A percentile compares a stretch with the other conserved stretches of the same genome.
Evolutionary conservation across 2,797 vertebrate genomes (phyloP).

Genomic region (Clarias pachynema): DNA sequence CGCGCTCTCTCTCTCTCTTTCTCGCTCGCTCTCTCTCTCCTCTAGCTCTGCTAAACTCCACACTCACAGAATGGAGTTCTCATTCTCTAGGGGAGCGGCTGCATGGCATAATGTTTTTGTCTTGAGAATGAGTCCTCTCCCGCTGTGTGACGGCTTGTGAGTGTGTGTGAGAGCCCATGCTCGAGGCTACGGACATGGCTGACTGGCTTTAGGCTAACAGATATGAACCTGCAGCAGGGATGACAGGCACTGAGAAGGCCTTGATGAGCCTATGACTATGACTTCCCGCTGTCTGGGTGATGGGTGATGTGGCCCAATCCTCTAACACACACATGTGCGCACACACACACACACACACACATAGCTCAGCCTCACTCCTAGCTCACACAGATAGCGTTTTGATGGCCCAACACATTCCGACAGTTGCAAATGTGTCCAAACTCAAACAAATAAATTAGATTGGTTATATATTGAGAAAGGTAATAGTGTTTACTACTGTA

Average conservation of each 20-base stretch:
- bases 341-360: conserved; percentile 8
- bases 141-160: conserved; percentile 3
- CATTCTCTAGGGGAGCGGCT: conserved; percentile 71
- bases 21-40: neutral
- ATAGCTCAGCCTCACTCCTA: neutral
- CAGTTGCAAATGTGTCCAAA: neutral
- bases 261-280: conserved; percentile 75
- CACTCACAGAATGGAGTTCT: conserved; percentile 73
- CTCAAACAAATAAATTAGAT: neutral
- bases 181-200: conserved; percentile 66
- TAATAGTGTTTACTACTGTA: too few species aligned
- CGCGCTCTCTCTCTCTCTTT: neutral
- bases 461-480: neutral
- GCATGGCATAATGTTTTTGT: conserved; percentile 75
- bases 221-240: conserved; percentile 70
- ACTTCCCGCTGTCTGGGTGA: conserved; percentile 67
- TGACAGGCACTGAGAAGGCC: conserved; percentile 77
- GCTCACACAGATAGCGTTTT: neutral
- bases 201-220: conserved; percentile 72
- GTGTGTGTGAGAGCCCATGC: conserved; percentile 51
- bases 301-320: conserved; percentile 52
- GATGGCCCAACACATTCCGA: neutral
- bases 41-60: conserved; percentile 67
- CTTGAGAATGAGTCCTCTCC: conserved; percentile 74
- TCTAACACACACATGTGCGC: conserved; percentile 2